These are phyloP conservation scores for Archips crataeganus DNA, from an alignment of 2,888 invertebrate species.

Conservation along the genomic window DNA sequence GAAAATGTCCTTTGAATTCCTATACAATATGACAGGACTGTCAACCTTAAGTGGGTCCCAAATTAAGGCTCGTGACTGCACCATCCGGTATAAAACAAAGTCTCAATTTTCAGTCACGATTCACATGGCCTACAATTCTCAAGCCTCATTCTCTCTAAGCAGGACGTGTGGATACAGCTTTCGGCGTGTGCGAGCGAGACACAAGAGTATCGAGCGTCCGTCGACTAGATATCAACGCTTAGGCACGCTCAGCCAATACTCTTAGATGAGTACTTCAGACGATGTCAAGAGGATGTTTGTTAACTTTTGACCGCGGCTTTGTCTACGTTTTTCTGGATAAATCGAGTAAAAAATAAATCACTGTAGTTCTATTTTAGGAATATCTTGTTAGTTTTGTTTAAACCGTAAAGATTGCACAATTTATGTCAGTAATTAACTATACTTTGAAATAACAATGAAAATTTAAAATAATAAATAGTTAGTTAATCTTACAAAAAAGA, in stretches of 20 bases:
- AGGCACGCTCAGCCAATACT: slow-evolving; percentile 35
- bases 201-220: slow-evolving; percentile 16
- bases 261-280: slow-evolving; percentile 20
- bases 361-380: too few relatives aligned
- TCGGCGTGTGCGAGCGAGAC: background rate
- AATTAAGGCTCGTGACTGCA: too few relatives aligned
- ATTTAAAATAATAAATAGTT: too few relatives aligned
- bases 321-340: background rate
- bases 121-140: slow-evolving; percentile 11
- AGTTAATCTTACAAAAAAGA: too few relatives aligned
- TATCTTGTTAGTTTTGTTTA: too few relatives aligned
- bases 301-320: background rate
- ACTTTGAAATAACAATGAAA: too few relatives aligned
- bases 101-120: background rate
- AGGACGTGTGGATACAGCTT: background rate
- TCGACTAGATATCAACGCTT: slow-evolving; percentile 36
- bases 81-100: background rate
- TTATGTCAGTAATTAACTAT: too few relatives aligned
- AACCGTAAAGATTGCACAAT: too few relatives aligned
- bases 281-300: slow-evolving; percentile 32
- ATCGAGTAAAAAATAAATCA: too few relatives aligned
- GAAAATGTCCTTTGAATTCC: too few relatives aligned
- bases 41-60: too few relatives aligned
- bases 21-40: too few relatives aligned
- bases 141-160: slow-evolving; percentile 3